These are phyloP conservation scores for Mallotus villosus DNA, from an alignment of 2,797 vertebrate genomes.

Conservation along the genomic window DNA sequence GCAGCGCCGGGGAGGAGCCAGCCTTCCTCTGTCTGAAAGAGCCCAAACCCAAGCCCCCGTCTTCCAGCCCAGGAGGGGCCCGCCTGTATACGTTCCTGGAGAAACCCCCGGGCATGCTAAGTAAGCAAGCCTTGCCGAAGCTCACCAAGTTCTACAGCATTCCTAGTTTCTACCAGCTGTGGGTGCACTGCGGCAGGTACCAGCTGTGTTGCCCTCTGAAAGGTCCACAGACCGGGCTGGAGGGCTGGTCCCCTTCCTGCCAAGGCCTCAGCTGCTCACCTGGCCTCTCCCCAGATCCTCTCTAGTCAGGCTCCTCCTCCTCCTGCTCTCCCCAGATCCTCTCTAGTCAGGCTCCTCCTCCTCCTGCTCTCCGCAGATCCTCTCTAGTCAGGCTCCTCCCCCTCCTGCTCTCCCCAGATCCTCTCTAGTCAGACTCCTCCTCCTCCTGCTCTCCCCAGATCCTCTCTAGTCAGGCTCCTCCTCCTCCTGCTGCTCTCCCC, in stretches of 20 bases:
- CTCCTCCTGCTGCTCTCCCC: too few species aligned
- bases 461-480: too few species aligned
- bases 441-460: too few species aligned
- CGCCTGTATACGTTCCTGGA: constrained; percentile 76
- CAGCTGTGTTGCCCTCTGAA: constrained; percentile 85
- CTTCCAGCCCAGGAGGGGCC: constrained; percentile 34
- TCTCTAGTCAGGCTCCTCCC: too few species aligned
- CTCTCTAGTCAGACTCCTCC: too few species aligned
- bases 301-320: too few species aligned
- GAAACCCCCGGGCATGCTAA: constrained; percentile 72
- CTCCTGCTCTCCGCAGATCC: too few species aligned
- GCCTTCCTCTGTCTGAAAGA: constrained; percentile 39
- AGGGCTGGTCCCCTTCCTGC: constrained; percentile 60
- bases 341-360: constrained; percentile 6
- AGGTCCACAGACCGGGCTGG: constrained; percentile 63
- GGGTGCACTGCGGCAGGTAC: constrained; percentile 82
- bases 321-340: neutral
- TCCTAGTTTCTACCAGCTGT: constrained; percentile 87
- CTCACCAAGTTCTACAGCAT: constrained; percentile 91
- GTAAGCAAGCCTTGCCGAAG: constrained; percentile 83
- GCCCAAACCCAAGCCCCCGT: constrained; percentile 47
- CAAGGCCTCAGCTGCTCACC: constrained; percentile 57
- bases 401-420: too few species aligned
- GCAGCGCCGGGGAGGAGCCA: constrained; percentile 41
- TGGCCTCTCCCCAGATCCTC: constrained; percentile 12